Conservation (phyloP, 2,113 vertebrate genomes). For the Nestor notabilis region DNA sequence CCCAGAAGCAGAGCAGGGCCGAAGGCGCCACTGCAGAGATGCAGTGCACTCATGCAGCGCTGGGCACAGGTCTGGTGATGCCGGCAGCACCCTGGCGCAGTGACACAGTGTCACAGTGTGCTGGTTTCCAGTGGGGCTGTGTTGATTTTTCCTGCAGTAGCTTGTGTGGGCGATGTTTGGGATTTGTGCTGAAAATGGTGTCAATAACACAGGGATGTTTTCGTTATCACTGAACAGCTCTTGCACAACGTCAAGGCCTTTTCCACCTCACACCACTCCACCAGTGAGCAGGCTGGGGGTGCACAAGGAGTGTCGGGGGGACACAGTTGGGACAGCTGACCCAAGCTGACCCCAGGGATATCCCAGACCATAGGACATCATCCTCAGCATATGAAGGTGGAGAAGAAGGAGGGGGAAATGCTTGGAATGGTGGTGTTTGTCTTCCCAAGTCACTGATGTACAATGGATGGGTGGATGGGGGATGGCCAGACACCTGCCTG, state of each 20-base stretch:
- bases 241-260: background rate
- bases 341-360: background rate
- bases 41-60: fast-evolving
- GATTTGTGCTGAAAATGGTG: background rate
- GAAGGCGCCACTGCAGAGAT: background rate
- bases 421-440: fast-evolving
- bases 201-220: background rate
- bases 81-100: background rate
- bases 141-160: background rate
- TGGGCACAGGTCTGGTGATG: background rate
- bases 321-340: background rate
- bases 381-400: fast-evolving
- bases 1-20: background rate
- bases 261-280: background rate
- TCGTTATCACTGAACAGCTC: background rate
- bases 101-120: fast-evolving
- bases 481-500: background rate
- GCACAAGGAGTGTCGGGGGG: background rate
- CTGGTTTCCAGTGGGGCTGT: background rate
- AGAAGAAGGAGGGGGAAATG: background rate
- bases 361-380: background rate
- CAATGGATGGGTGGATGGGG: background rate
- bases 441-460: fast-evolving
- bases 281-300: background rate
- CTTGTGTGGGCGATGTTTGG: background rate